phyloP scores from a whole-genome alignment of 2,888 invertebrate genomes.

The Leptodirus hochenwartii region DNA sequence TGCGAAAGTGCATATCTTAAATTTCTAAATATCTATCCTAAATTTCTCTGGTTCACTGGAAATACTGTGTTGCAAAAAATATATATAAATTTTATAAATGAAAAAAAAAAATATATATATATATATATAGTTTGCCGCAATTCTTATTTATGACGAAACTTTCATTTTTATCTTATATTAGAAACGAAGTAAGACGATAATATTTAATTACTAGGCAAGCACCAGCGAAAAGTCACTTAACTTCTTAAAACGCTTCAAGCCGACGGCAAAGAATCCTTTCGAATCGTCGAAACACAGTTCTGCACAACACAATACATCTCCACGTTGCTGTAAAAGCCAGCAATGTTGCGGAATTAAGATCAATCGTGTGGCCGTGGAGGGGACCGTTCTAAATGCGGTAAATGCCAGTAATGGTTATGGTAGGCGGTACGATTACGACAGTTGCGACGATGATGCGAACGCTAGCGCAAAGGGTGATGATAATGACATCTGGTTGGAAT shows the following conservation, averaged over 20 bases:
- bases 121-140: too few relatives aligned
- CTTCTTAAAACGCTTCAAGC: conserved; percentile 21
- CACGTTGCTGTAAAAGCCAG: conserved; percentile 37
- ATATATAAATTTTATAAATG: too few relatives aligned
- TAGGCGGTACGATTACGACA: conserved; percentile 20
- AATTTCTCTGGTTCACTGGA: too few relatives aligned
- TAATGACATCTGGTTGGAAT: conserved; percentile 67
- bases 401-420: conserved; percentile 16
- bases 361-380: conserved; percentile 23
- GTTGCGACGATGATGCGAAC: too few relatives aligned
- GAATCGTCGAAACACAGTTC: conserved; percentile 9
- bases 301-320: conserved; percentile 18
- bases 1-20: too few relatives aligned
- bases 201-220: conserved; percentile 17
- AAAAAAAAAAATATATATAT: too few relatives aligned
- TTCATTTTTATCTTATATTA: too few relatives aligned
- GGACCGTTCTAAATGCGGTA: conserved; percentile 19
- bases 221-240: conserved; percentile 24
- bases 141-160: too few relatives aligned
- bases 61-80: too few relatives aligned
- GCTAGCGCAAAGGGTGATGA: too few relatives aligned
- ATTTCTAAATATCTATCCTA: too few relatives aligned
- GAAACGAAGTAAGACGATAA: conserved; percentile 4
- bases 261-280: conserved; percentile 14
- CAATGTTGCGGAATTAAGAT: conserved; percentile 40